Evolutionary conservation across 2,888 invertebrate genomes (phyloP), one percentile per base, ranked within the genome.

Genomic region (Heliconius aoede): DNA sequence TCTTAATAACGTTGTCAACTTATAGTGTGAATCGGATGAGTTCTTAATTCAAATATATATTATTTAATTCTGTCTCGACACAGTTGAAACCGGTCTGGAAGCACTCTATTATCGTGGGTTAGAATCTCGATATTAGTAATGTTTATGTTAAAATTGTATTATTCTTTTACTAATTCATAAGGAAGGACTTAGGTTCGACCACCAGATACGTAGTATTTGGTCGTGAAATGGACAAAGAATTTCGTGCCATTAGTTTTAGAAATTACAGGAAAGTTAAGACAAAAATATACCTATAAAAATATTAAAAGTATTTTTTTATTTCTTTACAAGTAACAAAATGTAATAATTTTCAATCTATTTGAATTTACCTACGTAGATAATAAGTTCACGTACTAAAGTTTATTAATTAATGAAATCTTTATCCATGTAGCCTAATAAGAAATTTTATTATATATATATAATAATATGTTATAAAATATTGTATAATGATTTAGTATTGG

Each of bases 1-100:
- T 55, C n/a, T 55, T 69, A 32, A 69, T 55, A 15, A 69, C 55
- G 55, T 55, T 69, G 30, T 69, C 55, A 69, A 69, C 55, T 69
- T 69, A 26, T 60, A 13, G 51, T n/a, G 15, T 55, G n/a, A 30
- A 30, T 69, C 32, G 51, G 5, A 46, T 26, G 24, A 9, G 32
- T 36, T 13, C n/a, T 65, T 65, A 4, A 36, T 24, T 36, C 24
- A n/a, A 32, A 65, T 36, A n/a, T 36, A 36, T 36, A 24, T 36
- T 24, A 36, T 65, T 65, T 36, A 36, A n/a, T 40, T 15, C 65
- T 24, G 65, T 65, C 7, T 65, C 24, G 11, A 1, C 36, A 11
- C 24, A 24, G 65, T 15, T 65, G 15, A 13, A 15, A 24, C 15
- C 5, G 24, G 36, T 46, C 46, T 65, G 24, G 13, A 36, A 32